Percentiles rank a stretch among this genome's conserved stretches.
Conservation (phyloP, 1,140 invertebrate genomes). For the Pseudachorutes palmiensis region DNA sequence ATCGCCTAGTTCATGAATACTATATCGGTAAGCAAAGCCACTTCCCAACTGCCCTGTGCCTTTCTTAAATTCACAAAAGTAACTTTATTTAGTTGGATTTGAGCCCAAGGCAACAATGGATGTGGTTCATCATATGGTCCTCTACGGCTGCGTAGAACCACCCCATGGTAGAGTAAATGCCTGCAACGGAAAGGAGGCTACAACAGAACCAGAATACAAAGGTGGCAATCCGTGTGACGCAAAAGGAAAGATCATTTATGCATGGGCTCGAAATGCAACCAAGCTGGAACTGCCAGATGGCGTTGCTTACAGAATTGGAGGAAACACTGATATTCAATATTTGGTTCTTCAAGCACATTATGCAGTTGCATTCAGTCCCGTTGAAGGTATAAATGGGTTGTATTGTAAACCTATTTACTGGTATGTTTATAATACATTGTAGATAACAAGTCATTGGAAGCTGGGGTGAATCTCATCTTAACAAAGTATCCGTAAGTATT, state of each 20-base stretch:
- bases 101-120: slow-evolving; percentile 84
- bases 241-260: slow-evolving; percentile 75
- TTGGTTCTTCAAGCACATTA: slow-evolving; percentile 92
- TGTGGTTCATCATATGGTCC: slow-evolving; percentile 89
- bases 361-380: slow-evolving; percentile 60
- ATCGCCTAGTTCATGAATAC: slow-evolving; percentile 57
- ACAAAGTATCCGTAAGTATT: slow-evolving; percentile 62
- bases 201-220: slow-evolving; percentile 42
- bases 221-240: slow-evolving; percentile 58
- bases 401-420: no score
- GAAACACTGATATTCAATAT: slow-evolving; percentile 62
- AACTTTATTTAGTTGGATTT: slow-evolving; percentile 85
- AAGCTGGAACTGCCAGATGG: slow-evolving; percentile 71
- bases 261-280: slow-evolving; percentile 93
- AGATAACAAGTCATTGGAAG: slow-evolving; percentile 68
- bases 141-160: slow-evolving; percentile 85
- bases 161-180: slow-evolving; percentile 67
- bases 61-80: no score
- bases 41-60: no score
- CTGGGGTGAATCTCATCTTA: slow-evolving; percentile 71
- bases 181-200: slow-evolving; percentile 80
- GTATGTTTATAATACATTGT: no score
- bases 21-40: slow-evolving; percentile 57
- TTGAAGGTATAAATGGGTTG: slow-evolving; percentile 45
- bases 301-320: slow-evolving; percentile 71